Evolutionary conservation across 2,888 invertebrate genomes (phyloP), one percentile per base, ranked within the genome.

Genomic region (Anthrax anthrax): DNA sequence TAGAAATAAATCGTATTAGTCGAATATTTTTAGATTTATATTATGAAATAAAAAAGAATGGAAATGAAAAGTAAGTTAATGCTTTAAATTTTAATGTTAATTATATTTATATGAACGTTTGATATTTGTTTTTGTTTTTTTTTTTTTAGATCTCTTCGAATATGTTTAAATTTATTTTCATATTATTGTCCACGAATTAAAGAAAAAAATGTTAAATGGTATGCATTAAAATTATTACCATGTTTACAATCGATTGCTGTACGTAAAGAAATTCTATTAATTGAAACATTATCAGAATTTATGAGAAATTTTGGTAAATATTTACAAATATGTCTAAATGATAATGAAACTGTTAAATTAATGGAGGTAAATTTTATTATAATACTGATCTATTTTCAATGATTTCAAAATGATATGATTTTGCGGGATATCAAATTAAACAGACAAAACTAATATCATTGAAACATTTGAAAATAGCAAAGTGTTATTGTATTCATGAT

Each of bases 1-100:
- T 81, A 58, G 72, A 78, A 52, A 80, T 81, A 59, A 76, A 76
- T 18, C 77, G 80, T 54, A 74, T 83, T 13, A 77, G 80, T 23
- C 78, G 84, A 58, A 74, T 89, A 46, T 80, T 84, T 58, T 78
- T 85, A 58, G 87, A 87, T 64, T 69, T 90, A 39, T 86, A 84
- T 60, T 82, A 83, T 55, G 86, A 84, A 69, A 83, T 89, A 39
- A 84, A 85, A 62, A 80, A 80, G 59, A 87, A 87, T 66, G 83
- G 84, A 4, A 68, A 69, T 52, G 65, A 67, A 45, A 58, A 64
- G 67, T 67, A 49, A 44, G 55, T 32, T 14, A 12, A 16, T 12
- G 4, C 43, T 19, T 10, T 29, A 12, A 16, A 2, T 29, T 40
- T 27, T 5, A 34, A 27, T 27, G 29, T 40, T 39, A 8, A 8